Base-by-base conservation (phyloP, 2,797 vertebrate species). In the Cyclura pinguis region DNA sequence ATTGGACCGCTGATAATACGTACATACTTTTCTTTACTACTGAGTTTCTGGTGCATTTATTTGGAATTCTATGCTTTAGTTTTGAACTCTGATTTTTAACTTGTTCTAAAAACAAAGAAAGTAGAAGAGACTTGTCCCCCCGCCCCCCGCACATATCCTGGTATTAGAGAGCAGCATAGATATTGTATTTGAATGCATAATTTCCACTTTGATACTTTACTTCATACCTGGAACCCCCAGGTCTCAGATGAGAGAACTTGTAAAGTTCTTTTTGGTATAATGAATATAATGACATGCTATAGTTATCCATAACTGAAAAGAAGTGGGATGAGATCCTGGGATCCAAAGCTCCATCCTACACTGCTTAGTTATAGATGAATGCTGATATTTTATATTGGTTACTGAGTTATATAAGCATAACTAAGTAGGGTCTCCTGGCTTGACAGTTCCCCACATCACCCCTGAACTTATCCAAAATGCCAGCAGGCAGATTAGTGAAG, bases 181-280 rank as follows among this genome's bases (percentile, higher is more conserved):
- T 77, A 92, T 91, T 92, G 47, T 12, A 77, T 42, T 73, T 87
- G 20, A 4, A 88, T 87, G 86, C 80, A 78, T 91, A 94, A 95
- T 89, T 92, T 88, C 73, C 94, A 82, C 10, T 93, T 88, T 90
- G 84, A 86, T 91, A 92, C 81, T 90, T 87, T 91, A 92, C 81
- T 90, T 91, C 67, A 93, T 27, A 80, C 27, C 78, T 24, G 88
- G 14, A 81, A 67, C 22, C 88, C 29, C 86, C 87, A 92, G 88
- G 77, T 82, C 85, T 90, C 88, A 84, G 91, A 35, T 0, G 5
- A 38, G 16, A 20, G 74, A 47, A 47, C 14, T 76, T 76, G 38
- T 20, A 76, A 9, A 22, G 35, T 38, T 42, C 1, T 38, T 76
- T 76, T 76, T 6, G 20, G 5, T 1, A 8, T 4, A 76, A 76